Evolutionary conservation across 2,888 invertebrate species (phyloP), one percentile per base, ranked within the genome.

Genomic region (Meiosimyza decipiens): DNA sequence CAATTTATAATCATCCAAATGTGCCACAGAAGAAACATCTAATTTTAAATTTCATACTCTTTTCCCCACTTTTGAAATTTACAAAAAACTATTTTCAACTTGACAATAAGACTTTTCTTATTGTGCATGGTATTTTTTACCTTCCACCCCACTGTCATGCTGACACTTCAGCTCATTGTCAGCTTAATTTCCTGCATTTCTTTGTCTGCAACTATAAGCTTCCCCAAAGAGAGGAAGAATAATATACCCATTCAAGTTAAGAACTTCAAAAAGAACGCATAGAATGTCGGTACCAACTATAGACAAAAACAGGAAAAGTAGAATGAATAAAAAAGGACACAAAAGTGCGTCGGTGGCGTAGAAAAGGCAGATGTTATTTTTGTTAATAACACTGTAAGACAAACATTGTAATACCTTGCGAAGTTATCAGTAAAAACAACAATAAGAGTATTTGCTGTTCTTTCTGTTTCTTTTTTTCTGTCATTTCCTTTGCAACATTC

Each of bases 81-180:
- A 40, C 40, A 40, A 40, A 2, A 6, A 9, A 7, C 40, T 40
- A 9, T 9, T 9, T 9, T 9, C 9, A 40, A 40, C 40, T 40
- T 40, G 40, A 40, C 40, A 40, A 40, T 40, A 9, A 9, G 9
- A 5, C 6, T 6, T 5, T 40, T 40, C 7, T 40, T 40, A 40
- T 40, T 40, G 40, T 40, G 9, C 40, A 40, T 40, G 40, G 40
- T 9, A 9, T 9, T 40, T 9, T 40, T 40, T 40, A 9, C 9
- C 9, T 7, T 40, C 40, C 40, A 40, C 40, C 40, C 40, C 6
- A 28, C 59, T 59, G 59, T 13, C 59, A 28, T 12, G 33, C 55
- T 73, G 71, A 71, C 75, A 73, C 69, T 71, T 63, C 59, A 65
- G 65, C 71, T 68, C 72, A 75, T 72, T 75, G 75, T 75, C 75